A percentile compares a stretch with the other conserved stretches of the same genome.
These are phyloP conservation scores for Tenebrio molitor DNA, from an alignment of 1,140 invertebrate genomes.

Conservation along the genomic window DNA sequence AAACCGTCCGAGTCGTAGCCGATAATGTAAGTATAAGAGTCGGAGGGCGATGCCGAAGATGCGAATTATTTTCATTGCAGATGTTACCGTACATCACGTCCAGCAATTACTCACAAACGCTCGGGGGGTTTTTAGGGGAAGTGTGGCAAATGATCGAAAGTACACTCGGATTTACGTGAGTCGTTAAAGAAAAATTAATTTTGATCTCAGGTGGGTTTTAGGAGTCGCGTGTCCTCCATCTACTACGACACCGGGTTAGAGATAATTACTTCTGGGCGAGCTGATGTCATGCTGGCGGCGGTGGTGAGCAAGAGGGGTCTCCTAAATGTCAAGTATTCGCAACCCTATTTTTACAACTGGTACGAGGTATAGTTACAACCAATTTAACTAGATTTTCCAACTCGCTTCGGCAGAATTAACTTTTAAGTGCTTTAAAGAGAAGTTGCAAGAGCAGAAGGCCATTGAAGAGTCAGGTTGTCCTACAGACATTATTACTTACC, in stretches of 20 bases:
- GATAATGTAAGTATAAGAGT: conserved; percentile 52
- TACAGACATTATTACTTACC: no score
- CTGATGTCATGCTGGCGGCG: conserved; percentile 59
- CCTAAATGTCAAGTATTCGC: conserved; percentile 55
- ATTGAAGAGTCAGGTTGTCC: no score
- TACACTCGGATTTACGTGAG: conserved; percentile 57
- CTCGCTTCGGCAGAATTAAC: no score
- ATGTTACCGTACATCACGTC: conserved; percentile 57
- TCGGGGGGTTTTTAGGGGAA: conserved; percentile 59
- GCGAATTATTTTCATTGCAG: conserved; percentile 50
- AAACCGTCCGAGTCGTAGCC: conserved; percentile 52
- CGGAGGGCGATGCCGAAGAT: background rate
- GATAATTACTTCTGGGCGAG: conserved; percentile 51
- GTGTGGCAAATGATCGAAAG: conserved; percentile 57
- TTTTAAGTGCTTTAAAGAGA: background rate
- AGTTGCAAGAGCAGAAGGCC: no score
- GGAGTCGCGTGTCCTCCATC: conserved; percentile 51
- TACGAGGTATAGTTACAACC: no score
- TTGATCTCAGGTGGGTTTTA: conserved; percentile 41
- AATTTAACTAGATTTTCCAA: no score
- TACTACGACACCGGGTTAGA: conserved; percentile 56
- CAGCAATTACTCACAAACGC: conserved; percentile 42
- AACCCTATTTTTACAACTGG: conserved; percentile 63
- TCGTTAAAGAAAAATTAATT: conserved; percentile 19
- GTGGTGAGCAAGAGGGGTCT: conserved; percentile 52